Evolutionary conservation across 2,888 invertebrate species (phyloP), one percentile per base, ranked within the genome.

Genomic region (Phalangium opilio): DNA sequence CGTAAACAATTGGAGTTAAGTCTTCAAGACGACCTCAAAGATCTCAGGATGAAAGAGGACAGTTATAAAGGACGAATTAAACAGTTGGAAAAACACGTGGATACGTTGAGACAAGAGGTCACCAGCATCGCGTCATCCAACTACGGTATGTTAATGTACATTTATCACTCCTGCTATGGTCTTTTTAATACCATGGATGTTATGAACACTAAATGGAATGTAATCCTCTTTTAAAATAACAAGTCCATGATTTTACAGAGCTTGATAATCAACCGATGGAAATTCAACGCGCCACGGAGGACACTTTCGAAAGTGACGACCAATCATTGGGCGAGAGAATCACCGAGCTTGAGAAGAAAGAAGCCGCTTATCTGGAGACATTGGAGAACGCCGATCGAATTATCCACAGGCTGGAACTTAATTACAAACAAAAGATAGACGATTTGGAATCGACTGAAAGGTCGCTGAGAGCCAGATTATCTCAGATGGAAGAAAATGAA

Each of bases 281-380:
- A 8, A 27, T 27, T 27, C 27, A 27, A 27, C 27, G 27, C 4
- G 27, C 8, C 8, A 8, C 8, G 27, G 27, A 27, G 8, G 27
- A 27, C 27, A 27, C 27, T 7, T 27, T 27, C 27, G 27, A 27
- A 27, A 27, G 27, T 8, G 27, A 27, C 27, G 54, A 54, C 41
- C 74, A 75, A 61, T 73, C 60, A 58, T 60, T 53, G 52, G 54
- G 49, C 34, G 52, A 49, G 18, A 50, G 51, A 49, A 36, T 56
- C 12, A 48, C 47, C 17, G 54, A 54, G 39, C 50, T 51, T 46
- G 50, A 50, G 20, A 42, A 49, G 41, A 54, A 54, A 40, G 54
- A 54, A 44, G 49, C 44, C 3, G 54, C 54, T 27, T 59, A 58
- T 46, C 44, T 50, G 10, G 57, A 57, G 39, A 59, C 58, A 2